Base-by-base conservation (phyloP, 1,140 invertebrate species). In the Leguminivora glycinivorella region DNA sequence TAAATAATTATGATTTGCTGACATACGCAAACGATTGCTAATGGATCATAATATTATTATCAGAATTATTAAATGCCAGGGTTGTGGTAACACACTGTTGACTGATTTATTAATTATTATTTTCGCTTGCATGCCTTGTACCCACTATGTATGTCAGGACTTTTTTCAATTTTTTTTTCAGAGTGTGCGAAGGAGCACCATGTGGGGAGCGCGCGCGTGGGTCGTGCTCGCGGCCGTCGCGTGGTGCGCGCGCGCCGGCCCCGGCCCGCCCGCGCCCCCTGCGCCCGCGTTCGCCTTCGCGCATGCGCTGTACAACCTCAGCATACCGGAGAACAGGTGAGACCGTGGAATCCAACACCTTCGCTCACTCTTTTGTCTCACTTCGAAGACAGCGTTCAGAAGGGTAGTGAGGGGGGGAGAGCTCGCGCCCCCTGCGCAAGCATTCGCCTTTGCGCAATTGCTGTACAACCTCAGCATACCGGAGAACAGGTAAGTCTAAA, bases 381-480 rank as follows among this genome's bases (percentile, higher is more conserved):
- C n/a, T n/a, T n/a, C n/a, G n/a, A n/a, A n/a, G n/a, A n/a, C n/a
- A n/a, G n/a, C n/a, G n/a, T n/a, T n/a, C n/a, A n/a, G n/a, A n/a
- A n/a, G n/a, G n/a, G n/a, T n/a, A n/a, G n/a, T n/a, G n/a, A n/a
- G n/a, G n/a, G n/a, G n/a, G n/a, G n/a, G n/a, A n/a, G n/a, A n/a
- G 25, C 76, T 24, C 10, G 22, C 22, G 22, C 56, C 75, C 67
- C 40, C 75, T 24, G 17, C 52, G 26, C 14, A 38, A 17, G 19
- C 70, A 63, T 73, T 83, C 75, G 84, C 75, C 75, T 99, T 99
- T 92, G 95, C 95, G 1, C 92, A 94, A 68, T 75, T 92, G 4
- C 82, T 93, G 0, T 99, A 99, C 94, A 98, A 99, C 94, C 96
- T 96, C 74, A 96, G 95, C 76, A 97, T 99, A 76, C 94, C 96